phyloP scores from a whole-genome alignment of 2,797 vertebrate species.

The Semaprochilodus insignis region DNA sequence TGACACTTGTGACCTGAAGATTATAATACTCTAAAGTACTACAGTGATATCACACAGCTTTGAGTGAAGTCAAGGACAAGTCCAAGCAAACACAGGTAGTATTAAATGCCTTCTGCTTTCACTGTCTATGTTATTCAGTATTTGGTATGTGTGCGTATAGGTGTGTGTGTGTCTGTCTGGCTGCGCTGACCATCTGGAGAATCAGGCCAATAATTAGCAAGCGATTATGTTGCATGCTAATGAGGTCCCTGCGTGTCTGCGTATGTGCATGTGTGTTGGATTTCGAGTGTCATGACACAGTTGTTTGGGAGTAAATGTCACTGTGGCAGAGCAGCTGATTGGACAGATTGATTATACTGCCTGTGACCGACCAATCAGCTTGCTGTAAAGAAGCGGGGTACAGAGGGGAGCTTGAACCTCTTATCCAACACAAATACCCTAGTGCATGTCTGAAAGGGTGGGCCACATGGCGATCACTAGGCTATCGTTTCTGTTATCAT shows the following conservation, averaged over 20 bases:
- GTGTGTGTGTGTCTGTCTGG: slow-evolving; percentile 18
- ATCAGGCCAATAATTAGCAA: slow-evolving; percentile 65
- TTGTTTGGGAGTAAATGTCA: slow-evolving; percentile 30
- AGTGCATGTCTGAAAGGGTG: background rate
- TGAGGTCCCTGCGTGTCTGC: slow-evolving; percentile 39
- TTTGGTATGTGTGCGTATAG: background rate
- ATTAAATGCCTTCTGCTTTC: background rate
- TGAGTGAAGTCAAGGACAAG: background rate
- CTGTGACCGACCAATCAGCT: background rate
- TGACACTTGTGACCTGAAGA: too few relatives aligned
- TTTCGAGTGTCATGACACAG: slow-evolving; percentile 8
- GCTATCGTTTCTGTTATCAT: background rate
- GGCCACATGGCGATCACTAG: background rate
- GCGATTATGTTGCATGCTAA: slow-evolving; percentile 65
- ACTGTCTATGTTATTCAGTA: slow-evolving; percentile 13
- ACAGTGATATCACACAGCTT: background rate
- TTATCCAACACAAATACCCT: background rate
- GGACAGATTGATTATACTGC: background rate
- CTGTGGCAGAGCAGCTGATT: slow-evolving; percentile 13
- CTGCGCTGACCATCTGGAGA: slow-evolving; percentile 65
- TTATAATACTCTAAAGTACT: background rate
- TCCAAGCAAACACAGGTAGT: slow-evolving; percentile 14
- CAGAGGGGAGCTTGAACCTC: background rate
- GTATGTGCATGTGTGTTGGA: slow-evolving; percentile 19
- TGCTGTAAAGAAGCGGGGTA: background rate